Evolutionary conservation across 2,888 invertebrate species (phyloP).

Genomic region (Diadromus collaris): DNA sequence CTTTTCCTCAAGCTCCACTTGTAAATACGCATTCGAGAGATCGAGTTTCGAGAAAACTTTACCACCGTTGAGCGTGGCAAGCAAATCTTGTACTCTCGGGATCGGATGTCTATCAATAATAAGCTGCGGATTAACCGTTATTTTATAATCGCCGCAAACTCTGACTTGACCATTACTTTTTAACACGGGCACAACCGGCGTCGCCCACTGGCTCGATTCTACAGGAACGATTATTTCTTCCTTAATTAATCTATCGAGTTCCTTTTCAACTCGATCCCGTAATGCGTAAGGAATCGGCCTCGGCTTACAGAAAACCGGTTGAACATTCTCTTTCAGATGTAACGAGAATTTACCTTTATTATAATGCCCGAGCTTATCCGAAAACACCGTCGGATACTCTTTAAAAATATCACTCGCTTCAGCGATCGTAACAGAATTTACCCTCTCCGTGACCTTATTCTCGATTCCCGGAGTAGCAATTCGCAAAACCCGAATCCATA

Average conservation of each 20-base stretch:
- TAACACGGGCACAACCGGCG: slow-evolving; percentile 74
- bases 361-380: slow-evolving; percentile 51
- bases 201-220: slow-evolving; percentile 68
- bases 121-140: slow-evolving; percentile 70
- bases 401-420: background rate
- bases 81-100: slow-evolving; percentile 64
- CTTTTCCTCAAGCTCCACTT: slow-evolving; percentile 70
- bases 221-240: slow-evolving; percentile 61
- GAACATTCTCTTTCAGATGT: slow-evolving; percentile 51
- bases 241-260: slow-evolving; percentile 60
- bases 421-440: too few relatives aligned
- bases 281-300: slow-evolving; percentile 68
- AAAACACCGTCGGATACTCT: slow-evolving; percentile 37
- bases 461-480: background rate
- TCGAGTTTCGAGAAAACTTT: slow-evolving; percentile 74
- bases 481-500: slow-evolving; percentile 24
- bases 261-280: too few relatives aligned
- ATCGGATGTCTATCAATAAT: slow-evolving; percentile 66
- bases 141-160: slow-evolving; percentile 73
- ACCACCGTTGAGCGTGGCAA: slow-evolving; percentile 65
- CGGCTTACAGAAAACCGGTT: slow-evolving; percentile 58
- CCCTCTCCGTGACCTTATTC: background rate
- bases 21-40: slow-evolving; percentile 74
- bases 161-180: slow-evolving; percentile 72
- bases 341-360: slow-evolving; percentile 46